Conservation (phyloP, 2,797 vertebrate species). For the Crax fasciolata region DNA sequence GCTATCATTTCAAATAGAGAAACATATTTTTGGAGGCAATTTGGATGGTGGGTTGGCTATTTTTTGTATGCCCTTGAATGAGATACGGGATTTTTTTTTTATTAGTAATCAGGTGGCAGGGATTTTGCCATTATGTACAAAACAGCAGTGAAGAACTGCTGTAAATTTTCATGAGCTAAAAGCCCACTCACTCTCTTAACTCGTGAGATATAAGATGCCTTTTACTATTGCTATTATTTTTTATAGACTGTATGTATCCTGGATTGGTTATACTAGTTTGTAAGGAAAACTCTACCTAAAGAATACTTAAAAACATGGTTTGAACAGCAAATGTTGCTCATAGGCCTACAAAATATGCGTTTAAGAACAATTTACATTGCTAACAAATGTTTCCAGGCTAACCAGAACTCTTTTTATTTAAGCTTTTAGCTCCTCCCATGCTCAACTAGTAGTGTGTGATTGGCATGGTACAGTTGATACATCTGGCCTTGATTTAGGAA, state of each 20-base stretch:
- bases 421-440: neutral
- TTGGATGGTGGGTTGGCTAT: neutral
- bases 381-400: neutral
- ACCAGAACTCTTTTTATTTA: neutral
- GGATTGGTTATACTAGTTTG: neutral
- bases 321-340: neutral
- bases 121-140: neutral
- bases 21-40: slow-evolving; percentile 22
- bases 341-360: neutral
- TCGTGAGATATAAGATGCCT: accelerated
- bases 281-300: neutral
- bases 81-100: neutral
- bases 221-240: neutral
- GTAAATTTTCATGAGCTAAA: neutral
- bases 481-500: neutral
- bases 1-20: slow-evolving; percentile 1
- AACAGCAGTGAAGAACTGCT: neutral
- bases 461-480: neutral
- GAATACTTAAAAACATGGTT: neutral
- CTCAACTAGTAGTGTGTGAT: neutral
- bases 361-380: neutral
- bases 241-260: neutral
- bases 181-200: neutral
- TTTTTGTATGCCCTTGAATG: neutral
- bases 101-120: slow-evolving; percentile 30